Evolutionary conservation across 2,113 vertebrate species (phyloP), one percentile per base, ranked within the genome.

Genomic region (Pachyramphus minor): DNA sequence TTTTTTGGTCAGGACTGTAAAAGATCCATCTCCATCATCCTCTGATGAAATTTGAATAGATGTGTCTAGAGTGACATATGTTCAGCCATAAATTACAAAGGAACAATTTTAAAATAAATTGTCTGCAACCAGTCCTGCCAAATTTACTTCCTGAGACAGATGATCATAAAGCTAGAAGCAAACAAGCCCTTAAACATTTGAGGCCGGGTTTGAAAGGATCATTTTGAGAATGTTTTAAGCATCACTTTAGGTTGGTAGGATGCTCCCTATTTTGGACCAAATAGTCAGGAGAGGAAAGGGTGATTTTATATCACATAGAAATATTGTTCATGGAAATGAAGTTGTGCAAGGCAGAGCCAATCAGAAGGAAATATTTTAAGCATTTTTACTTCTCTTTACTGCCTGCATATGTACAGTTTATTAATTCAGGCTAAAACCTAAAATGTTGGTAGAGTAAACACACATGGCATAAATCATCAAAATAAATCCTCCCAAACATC

Each of bases 401-500:
- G 91, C 41, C 44, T 78, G n/a, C 22, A 18, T 80, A 49, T 82
- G 31, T 80, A 45, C 33, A 17, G 59, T 89, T 55, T 91, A 21
- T 73, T 96, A 55, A 77, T 96, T 96, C 87, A 89, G 63, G 93
- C 17, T 58, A 59, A 68, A 90, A 66, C 23, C 41, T 55, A 88
- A 94, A 92, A 87, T 90, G 37, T 71, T 50, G 27, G 42, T 90
- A 66, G 31, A 76, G 8, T 52, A 94, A 96, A 95, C 42, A 80
- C 30, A 63, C 37, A 35, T 92, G 92, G 86, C 68, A 96, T 92
- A 91, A 92, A 95, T 97, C 53, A 97, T 92, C 86, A 93, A 88
- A 93, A 87, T 96, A 95, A 97, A 35, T 95, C 90, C 76, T 97
- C 94, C 94, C 94, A 89, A 60, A 93, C 19, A 59, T 80, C 91